A percentile compares a stretch with the other conserved stretches of the same genome.
Evolutionary conservation across 2,888 invertebrate genomes (phyloP).

Genomic region (Miltochrista miniata): DNA sequence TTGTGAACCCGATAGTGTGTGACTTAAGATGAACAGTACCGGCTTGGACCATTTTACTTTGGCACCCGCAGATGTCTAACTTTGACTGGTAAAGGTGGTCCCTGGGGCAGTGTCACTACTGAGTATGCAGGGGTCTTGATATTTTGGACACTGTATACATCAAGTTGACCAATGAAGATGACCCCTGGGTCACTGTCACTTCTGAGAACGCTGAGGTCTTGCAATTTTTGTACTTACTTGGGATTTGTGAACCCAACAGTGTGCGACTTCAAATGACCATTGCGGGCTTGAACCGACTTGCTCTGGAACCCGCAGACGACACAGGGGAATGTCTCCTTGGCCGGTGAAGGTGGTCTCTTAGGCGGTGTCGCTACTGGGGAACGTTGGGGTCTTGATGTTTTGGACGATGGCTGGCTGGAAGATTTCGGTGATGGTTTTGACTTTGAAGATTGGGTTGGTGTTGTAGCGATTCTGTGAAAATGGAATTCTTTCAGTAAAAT

Average conservation of each 20-base stretch:
- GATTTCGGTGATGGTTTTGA: slow-evolving; percentile 7
- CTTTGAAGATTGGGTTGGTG: background rate
- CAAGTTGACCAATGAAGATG: too few species aligned
- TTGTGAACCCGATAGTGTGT: slow-evolving; percentile 36
- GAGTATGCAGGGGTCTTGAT: background rate
- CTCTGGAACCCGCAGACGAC: slow-evolving; percentile 23
- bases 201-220: too few species aligned
- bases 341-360: background rate
- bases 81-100: background rate
- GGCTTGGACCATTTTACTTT: slow-evolving; percentile 19
- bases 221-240: slow-evolving; percentile 45
- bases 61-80: slow-evolving; percentile 27
- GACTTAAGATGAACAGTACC: slow-evolving; percentile 25
- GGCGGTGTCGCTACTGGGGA: background rate
- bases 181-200: too few species aligned
- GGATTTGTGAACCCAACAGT: slow-evolving; percentile 29
- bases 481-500: too few species aligned
- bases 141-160: too few species aligned
- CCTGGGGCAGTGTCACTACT: background rate
- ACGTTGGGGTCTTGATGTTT: background rate
- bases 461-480: background rate
- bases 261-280: slow-evolving; percentile 33
- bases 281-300: slow-evolving; percentile 21
- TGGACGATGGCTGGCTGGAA: background rate
- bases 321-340: slow-evolving; percentile 20